These are phyloP conservation scores for Xenus cinereus DNA, from an alignment of 2,113 vertebrate species.

Conservation along the genomic window DNA sequence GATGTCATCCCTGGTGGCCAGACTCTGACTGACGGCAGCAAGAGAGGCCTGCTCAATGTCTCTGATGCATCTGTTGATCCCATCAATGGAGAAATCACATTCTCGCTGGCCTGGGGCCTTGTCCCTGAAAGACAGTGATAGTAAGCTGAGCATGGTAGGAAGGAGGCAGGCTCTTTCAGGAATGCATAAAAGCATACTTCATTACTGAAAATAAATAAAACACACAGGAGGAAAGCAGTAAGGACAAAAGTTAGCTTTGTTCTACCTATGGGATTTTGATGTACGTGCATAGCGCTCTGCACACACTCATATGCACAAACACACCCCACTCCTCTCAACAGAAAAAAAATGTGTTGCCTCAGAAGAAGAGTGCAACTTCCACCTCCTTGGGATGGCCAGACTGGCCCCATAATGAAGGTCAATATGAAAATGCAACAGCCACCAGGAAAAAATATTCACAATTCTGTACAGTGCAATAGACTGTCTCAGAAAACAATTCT, in stretches of 20 bases:
- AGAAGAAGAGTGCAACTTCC: neutral
- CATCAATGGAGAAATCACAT: constrained; percentile 95
- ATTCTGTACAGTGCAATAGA: rapidly evolving
- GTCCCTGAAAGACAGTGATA: constrained; percentile 78
- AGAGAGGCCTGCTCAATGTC: constrained; percentile 97
- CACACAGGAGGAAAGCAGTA: neutral
- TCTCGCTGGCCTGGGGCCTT: constrained; percentile 97
- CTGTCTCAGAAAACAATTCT: neutral
- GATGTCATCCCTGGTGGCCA: constrained; percentile 95
- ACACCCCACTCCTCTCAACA: rapidly evolving
- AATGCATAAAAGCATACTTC: rapidly evolving
- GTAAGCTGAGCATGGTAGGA: rapidly evolving
- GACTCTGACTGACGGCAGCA: constrained; percentile 89
- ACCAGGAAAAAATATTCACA: neutral
- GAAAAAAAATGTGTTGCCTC: neutral
- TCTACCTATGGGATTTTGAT: neutral
- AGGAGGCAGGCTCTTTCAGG: neutral
- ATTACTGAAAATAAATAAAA: neutral
- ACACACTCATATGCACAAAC: neutral
- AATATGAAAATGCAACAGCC: neutral
- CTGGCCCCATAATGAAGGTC: neutral
- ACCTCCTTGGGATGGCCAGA: neutral
- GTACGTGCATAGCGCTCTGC: neutral
- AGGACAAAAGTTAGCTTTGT: neutral
- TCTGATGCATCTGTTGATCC: constrained; percentile 94